phyloP scores from a whole-genome alignment of 2,797 vertebrate species.

The Sardinella longiceps region DNA sequence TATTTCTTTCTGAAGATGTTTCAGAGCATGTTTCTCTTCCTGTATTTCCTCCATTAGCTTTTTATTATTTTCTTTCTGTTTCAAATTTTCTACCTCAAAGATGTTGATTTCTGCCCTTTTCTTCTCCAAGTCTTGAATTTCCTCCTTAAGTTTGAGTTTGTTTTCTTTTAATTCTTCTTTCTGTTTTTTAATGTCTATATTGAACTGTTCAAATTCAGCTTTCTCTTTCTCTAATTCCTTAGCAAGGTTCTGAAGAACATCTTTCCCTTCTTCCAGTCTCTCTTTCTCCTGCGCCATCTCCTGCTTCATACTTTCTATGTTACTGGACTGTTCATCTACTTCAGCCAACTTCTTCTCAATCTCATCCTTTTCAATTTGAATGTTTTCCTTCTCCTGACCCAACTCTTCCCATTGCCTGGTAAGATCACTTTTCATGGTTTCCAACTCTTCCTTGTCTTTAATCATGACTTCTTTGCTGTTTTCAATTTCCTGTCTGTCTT shows the following conservation, averaged over 20 bases:
- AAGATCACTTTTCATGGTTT: neutral
- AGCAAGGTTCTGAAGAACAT: constrained; percentile 24
- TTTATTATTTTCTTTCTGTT: neutral
- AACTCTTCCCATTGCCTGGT: neutral
- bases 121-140: constrained; percentile 22
- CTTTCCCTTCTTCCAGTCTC: constrained; percentile 23
- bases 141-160: constrained; percentile 31
- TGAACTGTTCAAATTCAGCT: constrained; percentile 2
- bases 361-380: constrained; percentile 14
- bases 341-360: neutral
- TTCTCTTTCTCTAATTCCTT: constrained; percentile 34
- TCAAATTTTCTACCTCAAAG: neutral
- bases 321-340: neutral
- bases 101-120: constrained; percentile 2
- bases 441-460: constrained; percentile 6
- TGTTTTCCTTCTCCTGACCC: neutral
- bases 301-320: neutral
- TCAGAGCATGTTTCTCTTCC: constrained; percentile 3
- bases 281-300: constrained; percentile 6
- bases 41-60: neutral
- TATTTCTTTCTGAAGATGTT: neutral
- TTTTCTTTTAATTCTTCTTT: constrained; percentile 30
- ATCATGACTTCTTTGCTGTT: neutral
- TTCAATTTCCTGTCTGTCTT: constrained; percentile 24
- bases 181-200: constrained; percentile 34